Conservation (phyloP, 2,797 vertebrate species). For the Myotis vivesi region DNA sequence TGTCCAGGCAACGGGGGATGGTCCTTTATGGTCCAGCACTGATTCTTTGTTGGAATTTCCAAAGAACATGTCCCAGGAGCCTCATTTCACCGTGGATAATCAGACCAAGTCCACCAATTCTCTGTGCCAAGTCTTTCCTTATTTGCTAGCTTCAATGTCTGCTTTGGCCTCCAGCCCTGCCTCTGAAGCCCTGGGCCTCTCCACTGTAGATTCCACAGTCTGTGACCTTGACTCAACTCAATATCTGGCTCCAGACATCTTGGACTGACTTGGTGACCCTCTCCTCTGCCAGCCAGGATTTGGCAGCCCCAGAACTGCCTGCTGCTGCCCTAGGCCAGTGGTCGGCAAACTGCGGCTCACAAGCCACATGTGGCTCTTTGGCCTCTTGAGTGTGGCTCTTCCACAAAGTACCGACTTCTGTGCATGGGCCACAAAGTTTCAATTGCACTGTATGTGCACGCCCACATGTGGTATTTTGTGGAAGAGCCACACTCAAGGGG, state of each 20-base stretch:
- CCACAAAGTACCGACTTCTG: too few relatives aligned
- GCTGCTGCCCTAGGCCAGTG: background rate
- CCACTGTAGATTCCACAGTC: background rate
- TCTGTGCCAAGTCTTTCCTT: constrained; percentile 33
- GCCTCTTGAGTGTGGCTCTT: too few relatives aligned
- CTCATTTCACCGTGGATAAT: constrained; percentile 46
- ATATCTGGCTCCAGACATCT: constrained; percentile 11
- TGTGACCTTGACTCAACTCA: constrained; percentile 61
- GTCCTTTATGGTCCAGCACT: constrained; percentile 11
- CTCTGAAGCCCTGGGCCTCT: background rate
- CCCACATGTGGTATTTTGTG: too few relatives aligned
- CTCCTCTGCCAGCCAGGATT: background rate
- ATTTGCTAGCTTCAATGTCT: constrained; percentile 42
- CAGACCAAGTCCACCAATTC: constrained; percentile 32
- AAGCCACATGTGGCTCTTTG: too few relatives aligned
- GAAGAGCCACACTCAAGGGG: too few relatives aligned
- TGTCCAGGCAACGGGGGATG: background rate
- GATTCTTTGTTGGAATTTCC: constrained; percentile 39
- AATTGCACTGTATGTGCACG: too few relatives aligned
- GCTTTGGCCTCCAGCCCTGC: constrained; percentile 45
- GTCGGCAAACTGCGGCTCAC: too few relatives aligned
- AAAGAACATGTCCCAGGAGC: constrained; percentile 48
- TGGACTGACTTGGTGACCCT: background rate
- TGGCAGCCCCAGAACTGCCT: background rate
- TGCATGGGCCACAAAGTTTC: too few relatives aligned